Percentiles rank a stretch among this genome's conserved stretches.
Evolutionary conservation across 2,888 invertebrate species (phyloP).

Genomic region (Halictus quadricinctus): DNA sequence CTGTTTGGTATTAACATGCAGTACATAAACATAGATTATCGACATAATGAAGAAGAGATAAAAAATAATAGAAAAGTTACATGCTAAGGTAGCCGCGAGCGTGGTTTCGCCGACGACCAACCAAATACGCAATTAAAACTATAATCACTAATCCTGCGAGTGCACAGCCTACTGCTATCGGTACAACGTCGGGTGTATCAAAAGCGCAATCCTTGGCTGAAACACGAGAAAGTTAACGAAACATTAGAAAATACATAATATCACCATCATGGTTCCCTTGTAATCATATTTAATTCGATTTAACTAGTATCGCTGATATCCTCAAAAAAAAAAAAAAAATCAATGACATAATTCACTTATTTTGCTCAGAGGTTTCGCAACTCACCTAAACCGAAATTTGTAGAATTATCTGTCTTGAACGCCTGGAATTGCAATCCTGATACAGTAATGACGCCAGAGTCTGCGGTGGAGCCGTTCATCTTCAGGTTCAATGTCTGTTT

Average conservation of each 20-base stretch:
- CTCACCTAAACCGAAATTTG: constrained; percentile 87
- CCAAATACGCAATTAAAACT: constrained; percentile 95
- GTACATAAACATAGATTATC: constrained; percentile 53
- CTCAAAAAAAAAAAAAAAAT: neutral
- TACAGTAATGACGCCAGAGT: constrained; percentile 84
- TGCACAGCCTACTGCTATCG: constrained; percentile 98
- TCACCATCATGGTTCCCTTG: neutral
- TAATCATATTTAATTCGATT: neutral
- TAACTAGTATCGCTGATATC: neutral
- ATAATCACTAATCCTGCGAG: constrained; percentile 94
- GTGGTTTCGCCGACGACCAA: constrained; percentile 93
- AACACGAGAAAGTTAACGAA: constrained; percentile 56
- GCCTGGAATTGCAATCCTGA: constrained; percentile 89
- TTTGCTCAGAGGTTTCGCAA: neutral
- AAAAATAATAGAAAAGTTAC: constrained; percentile 81
- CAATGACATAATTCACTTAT: neutral
- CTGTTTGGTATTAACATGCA: constrained; percentile 42
- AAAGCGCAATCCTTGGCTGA: constrained; percentile 89
- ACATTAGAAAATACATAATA: neutral
- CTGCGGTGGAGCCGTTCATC: constrained; percentile 67
- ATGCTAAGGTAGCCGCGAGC: constrained; percentile 95
- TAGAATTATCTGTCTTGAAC: constrained; percentile 85
- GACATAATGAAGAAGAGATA: constrained; percentile 48
- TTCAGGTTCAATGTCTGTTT: constrained; percentile 85
- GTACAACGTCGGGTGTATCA: constrained; percentile 94